Evolutionary conservation across 2,888 invertebrate genomes (phyloP).

Genomic region (Alviniconcha strummeri): DNA sequence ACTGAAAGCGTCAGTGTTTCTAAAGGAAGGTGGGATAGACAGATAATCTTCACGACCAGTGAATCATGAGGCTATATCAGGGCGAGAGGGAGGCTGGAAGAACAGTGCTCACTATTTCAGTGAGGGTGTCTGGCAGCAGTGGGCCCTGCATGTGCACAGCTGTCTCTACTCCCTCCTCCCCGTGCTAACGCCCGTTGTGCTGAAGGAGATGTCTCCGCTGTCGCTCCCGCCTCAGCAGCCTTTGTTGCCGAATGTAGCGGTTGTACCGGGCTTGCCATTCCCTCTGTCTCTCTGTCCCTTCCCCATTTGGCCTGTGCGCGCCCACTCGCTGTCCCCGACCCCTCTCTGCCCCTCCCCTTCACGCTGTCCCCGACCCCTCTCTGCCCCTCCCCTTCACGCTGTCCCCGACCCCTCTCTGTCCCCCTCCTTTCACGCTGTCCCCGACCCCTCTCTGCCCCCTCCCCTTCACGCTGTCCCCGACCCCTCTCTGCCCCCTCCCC

Average conservation of each 20-base stretch:
- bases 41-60: no score
- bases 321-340: no score
- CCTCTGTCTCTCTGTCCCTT: conserved; percentile 5
- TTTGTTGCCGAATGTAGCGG: neutral
- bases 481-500: neutral
- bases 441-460: neutral
- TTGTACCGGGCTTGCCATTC: conserved; percentile 21
- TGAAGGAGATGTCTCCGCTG: neutral
- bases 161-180: neutral
- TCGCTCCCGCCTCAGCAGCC: conserved; percentile 6
- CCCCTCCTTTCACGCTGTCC: neutral
- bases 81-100: no score
- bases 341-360: neutral
- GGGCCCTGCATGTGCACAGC: no score
- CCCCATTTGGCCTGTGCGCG: neutral
- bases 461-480: neutral
- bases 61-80: no score
- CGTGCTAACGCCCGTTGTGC: neutral
- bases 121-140: no score
- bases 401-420: neutral
- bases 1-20: no score
- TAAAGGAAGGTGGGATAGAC: no score
- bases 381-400: neutral
- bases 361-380: neutral
- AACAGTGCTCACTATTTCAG: no score